Evolutionary conservation across 2,113 vertebrate species (phyloP), one percentile per base, ranked within the genome.

Genomic region (Elachura formosa): DNA sequence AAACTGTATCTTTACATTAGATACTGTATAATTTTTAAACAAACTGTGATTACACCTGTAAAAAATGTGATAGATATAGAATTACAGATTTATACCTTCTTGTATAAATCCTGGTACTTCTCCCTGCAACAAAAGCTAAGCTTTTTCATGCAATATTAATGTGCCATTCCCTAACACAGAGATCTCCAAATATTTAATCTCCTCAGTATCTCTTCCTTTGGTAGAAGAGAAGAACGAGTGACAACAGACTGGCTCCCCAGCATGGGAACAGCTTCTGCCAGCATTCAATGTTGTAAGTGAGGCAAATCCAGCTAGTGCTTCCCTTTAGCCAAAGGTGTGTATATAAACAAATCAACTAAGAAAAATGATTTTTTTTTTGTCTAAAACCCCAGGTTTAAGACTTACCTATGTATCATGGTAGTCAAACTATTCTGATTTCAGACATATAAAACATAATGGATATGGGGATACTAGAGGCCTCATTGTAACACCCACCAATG

Each of bases 211-310:
- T 88, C 74, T 69, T 81, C 58, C 75, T 51, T 78, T 72, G 89
- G 41, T 24, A 64, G 79, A 14, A 54, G 41, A 69, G 67, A 85
- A 72, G 79, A 92, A 48, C 29, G 10, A 87, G 40, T 2, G 18
- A 33, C 87, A 90, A 91, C 97, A 97, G 96, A 97, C 51, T 91
- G 94, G 46, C 91, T 68, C 49, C 92, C 76, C 96, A 95, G 96
- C 90, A 87, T 94, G 93, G 61, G 58, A 71, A 75, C 74, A 79
- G 51, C 54, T 49, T 38, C 22, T 94, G 87, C 93, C 93, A 96
- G 80, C 48, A 49, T 45, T 83, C 49, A 41, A 0, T 23, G 16
- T 9, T 68, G 90, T 48, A 86, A 83, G 41, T 0, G 6, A 93
- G 51, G 96, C 61, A 28, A 90, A 90, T n/a, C 43, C 40, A 76